Base-by-base conservation (phyloP, 1,140 invertebrate species). In the Propsilocerus akamusi region DNA sequence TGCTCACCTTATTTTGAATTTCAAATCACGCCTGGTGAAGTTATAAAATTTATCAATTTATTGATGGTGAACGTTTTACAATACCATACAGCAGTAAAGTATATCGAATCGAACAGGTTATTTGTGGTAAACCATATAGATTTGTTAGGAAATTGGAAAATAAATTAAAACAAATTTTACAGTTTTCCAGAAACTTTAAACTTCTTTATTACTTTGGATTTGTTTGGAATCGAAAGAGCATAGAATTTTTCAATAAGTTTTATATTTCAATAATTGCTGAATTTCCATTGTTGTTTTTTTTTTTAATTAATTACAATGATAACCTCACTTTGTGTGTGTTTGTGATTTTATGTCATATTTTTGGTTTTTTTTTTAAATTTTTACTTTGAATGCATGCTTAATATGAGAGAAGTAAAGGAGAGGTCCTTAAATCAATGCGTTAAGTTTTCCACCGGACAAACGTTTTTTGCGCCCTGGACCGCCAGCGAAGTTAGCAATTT, bases 401-500 rank as follows among this genome's bases (percentile, higher is more conserved):
- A 41, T 41, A 41, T 41, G 34, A 41, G 34, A 41, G 34, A 41
- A 41, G 34, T 14, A 10, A 41, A 17, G 34, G 14, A 41, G 34
- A 8, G 5, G 17, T 41, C 28, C 22, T 41, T 41, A 41, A 41
- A 41, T 17, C 22, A 20, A 20, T 41, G 34, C 11, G 4, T 14
- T 20, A 41, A 41, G 22, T 41, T 41, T 41, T n/a, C 34, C 34
- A 4, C 14, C 14, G 8, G 34, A 41, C n/a, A 41, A 17, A 7
- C 34, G 34, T 20, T 41, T 41, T 8, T 20, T 14, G 17, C 34
- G 12, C 22, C 34, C 34, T 20, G 34, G 34, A 20, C 34, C 34
- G 17, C 34, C 34, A 17, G 86, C 83, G 65, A 78, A 89, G 65
- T 85, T 86, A 54, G 86, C 86, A 1, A 85, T 83, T 37, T 85